phyloP scores from a whole-genome alignment of 2,797 vertebrate genomes.

The Diglossa cyanea region DNA sequence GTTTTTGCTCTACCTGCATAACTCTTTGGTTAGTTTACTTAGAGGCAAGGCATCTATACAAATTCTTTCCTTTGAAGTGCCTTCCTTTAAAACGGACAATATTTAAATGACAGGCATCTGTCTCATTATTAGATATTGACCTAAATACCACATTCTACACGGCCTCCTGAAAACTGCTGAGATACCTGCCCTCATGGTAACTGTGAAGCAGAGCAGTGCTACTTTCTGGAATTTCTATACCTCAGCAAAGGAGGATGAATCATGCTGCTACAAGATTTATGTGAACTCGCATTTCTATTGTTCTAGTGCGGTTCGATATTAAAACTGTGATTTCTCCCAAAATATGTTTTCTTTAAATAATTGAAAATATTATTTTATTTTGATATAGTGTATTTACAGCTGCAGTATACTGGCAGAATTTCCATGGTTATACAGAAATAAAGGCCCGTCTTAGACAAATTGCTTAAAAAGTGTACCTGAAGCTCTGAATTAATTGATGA shows the following conservation, averaged over 20 bases:
- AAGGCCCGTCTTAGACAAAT: neutral
- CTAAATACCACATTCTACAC: neutral
- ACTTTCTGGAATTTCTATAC: neutral
- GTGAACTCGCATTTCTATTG: neutral
- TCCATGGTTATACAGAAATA: neutral
- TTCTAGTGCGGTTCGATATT: neutral
- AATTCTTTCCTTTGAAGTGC: neutral
- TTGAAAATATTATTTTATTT: neutral
- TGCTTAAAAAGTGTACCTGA: neutral
- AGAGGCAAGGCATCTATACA: neutral
- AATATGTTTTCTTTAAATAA: neutral
- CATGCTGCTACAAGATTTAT: neutral
- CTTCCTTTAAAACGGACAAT: neutral
- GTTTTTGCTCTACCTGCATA: neutral
- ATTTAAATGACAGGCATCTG: neutral
- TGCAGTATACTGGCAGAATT: neutral
- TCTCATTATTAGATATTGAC: neutral
- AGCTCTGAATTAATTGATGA: neutral
- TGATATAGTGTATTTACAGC: neutral
- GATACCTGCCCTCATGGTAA: neutral
- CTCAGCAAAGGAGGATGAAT: neutral
- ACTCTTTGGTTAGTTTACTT: neutral
- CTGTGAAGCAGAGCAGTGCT: neutral
- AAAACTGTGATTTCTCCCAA: neutral
- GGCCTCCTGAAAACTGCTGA: neutral